Evolutionary conservation across 2,888 invertebrate species (phyloP).

Genomic region (Sthenelais limicola): DNA sequence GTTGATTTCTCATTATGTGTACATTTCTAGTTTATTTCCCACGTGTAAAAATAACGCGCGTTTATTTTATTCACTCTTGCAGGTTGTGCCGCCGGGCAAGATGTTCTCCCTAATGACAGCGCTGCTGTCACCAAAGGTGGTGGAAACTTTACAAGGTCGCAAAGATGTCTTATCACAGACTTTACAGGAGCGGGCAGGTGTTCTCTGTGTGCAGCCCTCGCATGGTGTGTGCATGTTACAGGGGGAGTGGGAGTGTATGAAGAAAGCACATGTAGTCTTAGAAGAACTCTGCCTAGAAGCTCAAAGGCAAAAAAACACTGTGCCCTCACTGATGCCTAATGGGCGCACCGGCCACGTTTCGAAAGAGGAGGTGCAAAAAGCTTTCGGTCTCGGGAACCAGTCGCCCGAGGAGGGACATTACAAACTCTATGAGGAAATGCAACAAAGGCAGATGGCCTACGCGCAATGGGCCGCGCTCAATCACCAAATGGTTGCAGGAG

Average conservation of each 20-base stretch:
- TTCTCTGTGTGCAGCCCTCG: conserved; percentile 48
- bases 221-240: conserved; percentile 48
- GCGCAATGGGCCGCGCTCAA: conserved; percentile 29
- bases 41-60: too few species aligned
- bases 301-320: conserved; percentile 42
- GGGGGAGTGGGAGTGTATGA: conserved; percentile 52
- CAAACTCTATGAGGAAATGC: conserved; percentile 28
- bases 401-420: conserved; percentile 21
- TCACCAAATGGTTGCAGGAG: conserved; percentile 26
- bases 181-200: conserved; percentile 45
- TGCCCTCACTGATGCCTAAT: conserved; percentile 5
- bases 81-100: conserved; percentile 36
- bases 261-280: conserved; percentile 48
- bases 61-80: neutral
- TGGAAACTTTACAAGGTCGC: conserved; percentile 43
- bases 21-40: too few species aligned
- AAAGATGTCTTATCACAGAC: conserved; percentile 45
- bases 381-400: conserved; percentile 18
- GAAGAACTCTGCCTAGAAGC: conserved; percentile 48
- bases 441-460: conserved; percentile 19
- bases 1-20: too few species aligned
- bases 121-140: conserved; percentile 47
- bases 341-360: neutral
- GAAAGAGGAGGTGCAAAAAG: conserved; percentile 25
- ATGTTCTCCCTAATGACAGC: conserved; percentile 51